Evolutionary conservation across 2,113 vertebrate species (phyloP).

Genomic region (Ceyx margarethae): DNA sequence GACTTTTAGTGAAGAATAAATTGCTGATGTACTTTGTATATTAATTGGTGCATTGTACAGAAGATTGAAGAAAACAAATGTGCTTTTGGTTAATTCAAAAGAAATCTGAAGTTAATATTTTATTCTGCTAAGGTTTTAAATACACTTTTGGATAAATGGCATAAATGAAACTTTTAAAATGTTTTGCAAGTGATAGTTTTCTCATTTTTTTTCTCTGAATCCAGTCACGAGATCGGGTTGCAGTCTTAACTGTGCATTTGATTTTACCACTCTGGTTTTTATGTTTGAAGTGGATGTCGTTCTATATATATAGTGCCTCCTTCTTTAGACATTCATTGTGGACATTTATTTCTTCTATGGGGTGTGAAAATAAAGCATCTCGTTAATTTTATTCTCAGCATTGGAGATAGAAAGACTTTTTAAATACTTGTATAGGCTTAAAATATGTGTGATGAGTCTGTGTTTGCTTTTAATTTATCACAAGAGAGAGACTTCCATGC

Average conservation of each 20-base stretch:
- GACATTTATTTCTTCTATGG: neutral
- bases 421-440: neutral
- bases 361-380: neutral
- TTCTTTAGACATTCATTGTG: neutral
- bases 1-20: neutral
- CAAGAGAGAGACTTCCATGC: neutral
- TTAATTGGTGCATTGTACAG: neutral
- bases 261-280: neutral
- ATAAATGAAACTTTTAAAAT: neutral
- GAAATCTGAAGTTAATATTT: neutral
- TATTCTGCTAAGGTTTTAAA: neutral
- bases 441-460: neutral
- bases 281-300: neutral
- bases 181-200: neutral
- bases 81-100: neutral
- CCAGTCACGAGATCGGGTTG: neutral
- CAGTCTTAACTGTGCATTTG: neutral
- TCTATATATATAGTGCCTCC: neutral
- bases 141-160: neutral
- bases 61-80: constrained; percentile 1
- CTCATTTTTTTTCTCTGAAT: neutral
- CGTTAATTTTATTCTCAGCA: neutral
- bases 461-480: neutral
- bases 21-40: neutral
- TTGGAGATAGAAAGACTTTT: neutral